Conservation (phyloP, 2,888 invertebrate genomes). For the Psococerastis gibbosa region DNA sequence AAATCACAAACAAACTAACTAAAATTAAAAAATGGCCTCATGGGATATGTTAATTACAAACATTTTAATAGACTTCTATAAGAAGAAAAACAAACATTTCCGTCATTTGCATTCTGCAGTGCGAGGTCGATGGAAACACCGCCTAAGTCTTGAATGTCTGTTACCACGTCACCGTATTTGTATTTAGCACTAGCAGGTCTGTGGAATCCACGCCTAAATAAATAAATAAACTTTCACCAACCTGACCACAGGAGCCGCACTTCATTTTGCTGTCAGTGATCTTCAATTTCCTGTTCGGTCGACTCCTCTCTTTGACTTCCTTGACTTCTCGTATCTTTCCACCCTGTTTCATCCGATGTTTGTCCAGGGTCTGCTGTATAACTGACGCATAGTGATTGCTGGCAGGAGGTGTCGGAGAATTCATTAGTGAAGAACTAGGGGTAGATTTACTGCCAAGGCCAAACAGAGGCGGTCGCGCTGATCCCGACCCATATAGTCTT, state of each 20-base stretch:
- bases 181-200: too few relatives aligned
- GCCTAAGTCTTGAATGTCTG: too few relatives aligned
- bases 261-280: conserved; percentile 77
- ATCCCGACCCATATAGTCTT: not conserved
- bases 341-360: conserved; percentile 12
- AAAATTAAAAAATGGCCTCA: too few relatives aligned
- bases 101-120: too few relatives aligned
- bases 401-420: not conserved
- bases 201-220: too few relatives aligned
- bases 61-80: too few relatives aligned
- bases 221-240: conserved; percentile 54
- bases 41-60: too few relatives aligned
- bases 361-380: not conserved
- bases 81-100: too few relatives aligned
- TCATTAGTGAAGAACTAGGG: not conserved
- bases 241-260: conserved; percentile 93
- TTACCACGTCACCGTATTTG: too few relatives aligned
- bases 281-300: conserved; percentile 55
- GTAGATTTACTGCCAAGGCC: conserved; percentile 1
- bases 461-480: not conserved
- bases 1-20: too few relatives aligned
- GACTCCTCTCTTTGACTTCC: conserved; percentile 12
- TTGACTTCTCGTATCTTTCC: conserved; percentile 2
- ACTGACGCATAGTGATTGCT: not conserved
- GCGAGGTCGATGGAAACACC: too few relatives aligned